Percentiles rank a stretch among this genome's conserved stretches.
Evolutionary conservation across 2,113 vertebrate species (phyloP).

Genomic region (Hymenochirus boettgeri): DNA sequence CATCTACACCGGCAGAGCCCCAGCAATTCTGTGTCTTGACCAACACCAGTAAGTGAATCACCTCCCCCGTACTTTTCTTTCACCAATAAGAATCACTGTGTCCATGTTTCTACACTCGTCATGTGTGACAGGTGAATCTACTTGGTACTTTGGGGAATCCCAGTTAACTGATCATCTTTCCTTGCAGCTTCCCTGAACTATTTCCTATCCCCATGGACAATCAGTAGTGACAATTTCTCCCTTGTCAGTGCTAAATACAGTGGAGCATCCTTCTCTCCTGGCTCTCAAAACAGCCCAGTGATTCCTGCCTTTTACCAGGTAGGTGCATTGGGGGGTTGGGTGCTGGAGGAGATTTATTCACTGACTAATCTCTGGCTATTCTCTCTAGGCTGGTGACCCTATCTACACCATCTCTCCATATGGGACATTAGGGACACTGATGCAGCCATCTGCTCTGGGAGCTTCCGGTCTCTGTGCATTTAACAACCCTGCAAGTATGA

Average conservation of each 20-base stretch:
- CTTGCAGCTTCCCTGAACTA: constrained; percentile 31
- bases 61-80: too few relatives aligned
- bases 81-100: not conserved
- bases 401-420: constrained; percentile 5
- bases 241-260: not conserved
- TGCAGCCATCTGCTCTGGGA: constrained; percentile 12
- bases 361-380: not conserved
- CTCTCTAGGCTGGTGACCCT: constrained; percentile 13
- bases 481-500: constrained; percentile 25
- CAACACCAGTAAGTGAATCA: not conserved
- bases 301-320: constrained; percentile 24
- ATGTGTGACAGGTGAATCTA: not conserved
- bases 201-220: constrained; percentile 18
- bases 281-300: not conserved
- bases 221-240: constrained; percentile 3
- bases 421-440: not conserved
- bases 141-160: not conserved
- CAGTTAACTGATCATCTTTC: not conserved
- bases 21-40: constrained; percentile 16
- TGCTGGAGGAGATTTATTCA: not conserved
- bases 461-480: constrained; percentile 3
- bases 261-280: not conserved
- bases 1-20: not conserved
- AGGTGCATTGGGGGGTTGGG: not conserved
- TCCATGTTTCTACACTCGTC: not conserved